Base-by-base conservation (phyloP, 2,888 invertebrate genomes). In the Drosophila maculinotata region DNA sequence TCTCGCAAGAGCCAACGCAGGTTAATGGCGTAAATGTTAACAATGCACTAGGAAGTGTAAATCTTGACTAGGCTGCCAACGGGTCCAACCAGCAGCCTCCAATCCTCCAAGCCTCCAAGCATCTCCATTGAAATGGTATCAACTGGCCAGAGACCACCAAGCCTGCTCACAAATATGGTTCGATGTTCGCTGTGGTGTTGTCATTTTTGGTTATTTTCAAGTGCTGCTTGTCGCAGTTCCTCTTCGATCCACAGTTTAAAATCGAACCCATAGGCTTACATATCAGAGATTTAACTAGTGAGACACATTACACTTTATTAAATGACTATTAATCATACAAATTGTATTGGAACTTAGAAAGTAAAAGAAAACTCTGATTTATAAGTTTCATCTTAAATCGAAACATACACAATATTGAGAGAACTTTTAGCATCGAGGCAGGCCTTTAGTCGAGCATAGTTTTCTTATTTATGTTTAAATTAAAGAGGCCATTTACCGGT, bases 1-100 rank as follows among this genome's bases (percentile, higher is more conserved):
- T 82, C 73, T 68, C 33, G 56, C 45, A 68, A 79, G 75, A 87
- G 83, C 83, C 83, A 88, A 88, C 76, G 63, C 85, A 80, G 88
- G 88, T 84, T 87, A 84, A 87, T 84, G 84, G 84, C 83, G 88
- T 78, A 87, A 87, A 84, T 84, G 84, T 84, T 84, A 86, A 84
- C 88, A 87, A 84, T 87, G 73, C 78, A 86, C 88, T 67, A 85
- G 83, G 87, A 84, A 84, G 83, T 87, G 87, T 85, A 87, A 83
- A 76, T 84, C 78, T 85, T 75, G 75, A 63, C 68, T 82, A 57
- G 56, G 41, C 70, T 44, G 53, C 74, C 68, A 67, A 51, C 41
- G 25, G 33, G 23, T 31, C 41, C 39, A 26, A 26, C 33, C 39
- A 49, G 10, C 25, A n/a, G 14, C 45, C 36, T 38, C 7, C 25